Evolutionary conservation across 2,797 vertebrate genomes (phyloP), one percentile per base, ranked within the genome.

Genomic region (Typhlichthys subterraneus): DNA sequence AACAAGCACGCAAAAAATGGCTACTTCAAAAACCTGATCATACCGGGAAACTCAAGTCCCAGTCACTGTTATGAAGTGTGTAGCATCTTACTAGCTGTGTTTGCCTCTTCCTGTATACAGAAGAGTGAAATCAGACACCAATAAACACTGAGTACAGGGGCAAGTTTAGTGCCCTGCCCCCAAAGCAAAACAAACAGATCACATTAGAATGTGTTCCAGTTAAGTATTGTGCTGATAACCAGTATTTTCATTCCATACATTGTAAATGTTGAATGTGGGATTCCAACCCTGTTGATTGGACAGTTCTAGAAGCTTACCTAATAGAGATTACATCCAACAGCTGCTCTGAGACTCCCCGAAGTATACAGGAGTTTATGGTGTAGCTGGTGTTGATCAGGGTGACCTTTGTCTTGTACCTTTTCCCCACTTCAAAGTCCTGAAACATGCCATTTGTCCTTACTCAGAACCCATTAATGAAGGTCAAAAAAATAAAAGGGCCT

Each of bases 371-470:
- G 82, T 94, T 97, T 8, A 92, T 90, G 1, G 65, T 33, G 77
- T 93, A 93, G 67, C 94, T 93, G 67, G 90, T 82, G 29, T 98
- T 99, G 13, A 91, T 95, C 86, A 98, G 73, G 1, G 85, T 53
- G 0, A 96, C 61, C 86, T 93, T 97, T 87, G 93, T 96, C 87
- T 91, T 96, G 73, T 97, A 99, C 0, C 71, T 85, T 82, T 91
- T 93, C 17, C 95, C 95, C 5, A 98, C 77, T 31, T 97, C 95
- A 77, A 97, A 97, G 85, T 98, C 94, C 97, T 99, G 64, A 69
- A 81, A 82, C 7, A 81, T 38, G 69, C 4, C 3, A 63, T 49
- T 56, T 14, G 15, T 51, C 13, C 5, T 12, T 19, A 9, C 48
- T 42, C 38, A 8, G 38, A 59, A 57, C 42, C 5, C 10, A 47